These are phyloP conservation scores for Peromyscus eremicus DNA, from an alignment of 2,797 vertebrate species.

Conservation along the genomic window DNA sequence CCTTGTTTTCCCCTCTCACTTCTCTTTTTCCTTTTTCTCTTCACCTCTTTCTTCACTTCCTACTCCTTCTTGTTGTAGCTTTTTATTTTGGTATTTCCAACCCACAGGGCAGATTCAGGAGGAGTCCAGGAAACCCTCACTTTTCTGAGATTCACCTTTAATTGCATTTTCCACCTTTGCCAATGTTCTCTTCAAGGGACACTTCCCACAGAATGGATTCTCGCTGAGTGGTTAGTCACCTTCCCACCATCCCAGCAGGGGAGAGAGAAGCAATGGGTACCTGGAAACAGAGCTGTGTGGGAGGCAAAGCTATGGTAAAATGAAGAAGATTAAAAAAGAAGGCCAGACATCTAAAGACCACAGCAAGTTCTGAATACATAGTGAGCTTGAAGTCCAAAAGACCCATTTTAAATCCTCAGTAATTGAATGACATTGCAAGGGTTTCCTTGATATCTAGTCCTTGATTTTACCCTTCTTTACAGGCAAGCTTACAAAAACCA, in stretches of 20 bases:
- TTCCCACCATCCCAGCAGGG: slow-evolving; percentile 8
- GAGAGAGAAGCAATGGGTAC: not conserved
- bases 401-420: not conserved
- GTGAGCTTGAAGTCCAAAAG: not conserved
- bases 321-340: not conserved
- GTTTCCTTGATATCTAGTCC: not conserved
- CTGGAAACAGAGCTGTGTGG: not conserved
- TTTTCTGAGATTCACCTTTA: not conserved
- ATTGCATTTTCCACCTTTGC: not conserved
- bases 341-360: not conserved
- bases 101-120: not conserved
- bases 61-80: not conserved
- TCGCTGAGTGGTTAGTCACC: slow-evolving; percentile 53
- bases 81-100: slow-evolving; percentile 35
- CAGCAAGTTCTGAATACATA: not conserved
- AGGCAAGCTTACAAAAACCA: not conserved
- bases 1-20: not conserved
- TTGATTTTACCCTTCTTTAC: not conserved
- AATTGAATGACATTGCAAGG: not conserved
- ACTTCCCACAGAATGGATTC: not conserved
- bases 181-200: slow-evolving; percentile 62
- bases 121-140: not conserved
- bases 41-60: no score
- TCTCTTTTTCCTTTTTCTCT: no score
- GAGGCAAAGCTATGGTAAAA: not conserved